phyloP scores from a whole-genome alignment of 1,140 invertebrate species.

The Leptinotarsa lineolata region DNA sequence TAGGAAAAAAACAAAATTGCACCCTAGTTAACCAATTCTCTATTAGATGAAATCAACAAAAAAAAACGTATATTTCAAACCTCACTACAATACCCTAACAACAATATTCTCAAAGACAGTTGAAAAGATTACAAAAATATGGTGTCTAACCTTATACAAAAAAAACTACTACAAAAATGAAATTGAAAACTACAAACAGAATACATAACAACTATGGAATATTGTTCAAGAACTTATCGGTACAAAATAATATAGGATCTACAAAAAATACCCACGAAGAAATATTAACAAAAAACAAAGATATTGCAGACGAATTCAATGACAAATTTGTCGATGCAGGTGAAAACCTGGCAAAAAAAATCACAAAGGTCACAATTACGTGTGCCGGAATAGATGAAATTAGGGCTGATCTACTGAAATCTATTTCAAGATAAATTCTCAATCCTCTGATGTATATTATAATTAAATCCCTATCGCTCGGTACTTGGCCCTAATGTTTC shows the following conservation, averaged over 20 bases:
- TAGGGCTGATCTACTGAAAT: no score
- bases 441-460: neutral
- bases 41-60: conserved; percentile 11
- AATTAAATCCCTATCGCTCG: conserved; percentile 4
- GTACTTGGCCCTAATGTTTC: neutral
- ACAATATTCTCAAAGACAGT: conserved; percentile 6
- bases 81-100: conserved; percentile 13
- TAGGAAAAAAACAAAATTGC: conserved; percentile 15
- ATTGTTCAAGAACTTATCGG: conserved; percentile 7
- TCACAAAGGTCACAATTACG: conserved; percentile 7
- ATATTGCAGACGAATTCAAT: no score
- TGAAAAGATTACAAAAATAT: conserved; percentile 14
- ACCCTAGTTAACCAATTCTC: no score
- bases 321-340: conserved; percentile 13
- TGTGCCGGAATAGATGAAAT: no score
- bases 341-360: conserved; percentile 9
- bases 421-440: no score
- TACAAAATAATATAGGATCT: conserved; percentile 17
- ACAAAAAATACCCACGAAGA: neutral
- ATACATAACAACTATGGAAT: conserved; percentile 14
- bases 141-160: conserved; percentile 6
- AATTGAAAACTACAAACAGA: conserved; percentile 17
- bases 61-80: conserved; percentile 15
- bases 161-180: conserved; percentile 18
- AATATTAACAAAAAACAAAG: no score